Evolutionary conservation across 1,140 invertebrate genomes (phyloP).

Genomic region (Carposina sasakii): DNA sequence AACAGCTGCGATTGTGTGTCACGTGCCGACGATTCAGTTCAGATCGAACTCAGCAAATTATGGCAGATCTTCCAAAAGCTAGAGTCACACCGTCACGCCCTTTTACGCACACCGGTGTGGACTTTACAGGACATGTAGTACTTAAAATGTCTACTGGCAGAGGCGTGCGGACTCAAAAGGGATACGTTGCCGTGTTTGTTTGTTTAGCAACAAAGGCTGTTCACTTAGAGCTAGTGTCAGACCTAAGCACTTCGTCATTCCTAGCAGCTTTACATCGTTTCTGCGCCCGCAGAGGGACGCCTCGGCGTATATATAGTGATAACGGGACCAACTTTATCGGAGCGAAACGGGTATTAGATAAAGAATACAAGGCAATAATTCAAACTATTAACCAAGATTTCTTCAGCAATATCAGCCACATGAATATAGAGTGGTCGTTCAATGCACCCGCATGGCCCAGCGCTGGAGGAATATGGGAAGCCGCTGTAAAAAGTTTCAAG

Average conservation of each 20-base stretch:
- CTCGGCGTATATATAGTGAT: conserved; percentile 30
- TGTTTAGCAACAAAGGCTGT: background rate
- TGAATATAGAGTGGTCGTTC: too few species aligned
- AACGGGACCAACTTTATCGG: background rate
- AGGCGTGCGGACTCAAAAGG: background rate
- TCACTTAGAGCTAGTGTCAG: background rate
- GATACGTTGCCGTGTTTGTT: background rate
- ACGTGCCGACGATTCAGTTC: background rate
- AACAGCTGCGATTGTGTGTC: background rate
- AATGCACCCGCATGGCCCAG: too few species aligned
- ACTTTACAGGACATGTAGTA: background rate
- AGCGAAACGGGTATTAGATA: background rate
- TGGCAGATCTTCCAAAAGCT: background rate
- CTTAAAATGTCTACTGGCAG: background rate
- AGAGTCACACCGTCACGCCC: background rate
- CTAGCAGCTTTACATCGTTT: background rate
- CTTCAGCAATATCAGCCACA: too few species aligned
- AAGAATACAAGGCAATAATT: too few species aligned
- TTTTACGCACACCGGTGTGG: background rate
- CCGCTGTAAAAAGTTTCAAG: too few species aligned
- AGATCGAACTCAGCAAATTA: background rate
- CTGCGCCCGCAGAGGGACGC: conserved; percentile 15
- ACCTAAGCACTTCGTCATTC: background rate
- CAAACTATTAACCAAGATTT: too few species aligned
- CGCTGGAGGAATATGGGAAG: too few species aligned